These are phyloP conservation scores for Leucophenga maculata DNA, from an alignment of 2,888 invertebrate species.

Conservation along the genomic window DNA sequence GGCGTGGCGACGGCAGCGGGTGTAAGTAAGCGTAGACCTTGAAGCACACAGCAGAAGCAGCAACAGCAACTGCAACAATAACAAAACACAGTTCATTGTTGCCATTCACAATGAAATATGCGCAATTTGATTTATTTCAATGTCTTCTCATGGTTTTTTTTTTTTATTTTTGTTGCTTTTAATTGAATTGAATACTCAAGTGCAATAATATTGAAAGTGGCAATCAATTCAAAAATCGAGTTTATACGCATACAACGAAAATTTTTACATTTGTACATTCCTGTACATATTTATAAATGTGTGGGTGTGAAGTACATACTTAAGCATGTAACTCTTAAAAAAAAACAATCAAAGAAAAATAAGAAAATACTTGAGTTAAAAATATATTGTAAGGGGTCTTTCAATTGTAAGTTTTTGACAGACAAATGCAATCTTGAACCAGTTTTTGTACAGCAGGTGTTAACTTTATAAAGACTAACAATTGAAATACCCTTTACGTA, in stretches of 20 bases:
- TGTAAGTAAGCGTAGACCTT: conserved; percentile 45
- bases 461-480: no score
- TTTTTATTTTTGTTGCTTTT: not conserved
- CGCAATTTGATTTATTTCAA: conserved; percentile 16
- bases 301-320: not conserved
- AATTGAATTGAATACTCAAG: conserved; percentile 11
- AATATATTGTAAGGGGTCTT: no score
- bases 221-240: not conserved
- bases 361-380: not conserved
- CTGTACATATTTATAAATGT: not conserved
- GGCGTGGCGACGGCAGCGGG: no score
- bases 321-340: not conserved
- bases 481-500: no score
- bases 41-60: conserved; percentile 32
- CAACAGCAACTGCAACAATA: conserved; percentile 29
- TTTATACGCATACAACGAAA: not conserved
- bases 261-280: not conserved
- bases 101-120: conserved; percentile 1
- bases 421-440: no score
- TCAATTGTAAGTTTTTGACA: no score
- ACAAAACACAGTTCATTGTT: conserved; percentile 16
- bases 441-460: no score
- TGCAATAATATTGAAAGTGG: conserved; percentile 10
- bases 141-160: not conserved
- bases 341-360: not conserved